Conservation (phyloP, 2,888 invertebrate genomes). For the Caenorhabditis doughertyi region DNA sequence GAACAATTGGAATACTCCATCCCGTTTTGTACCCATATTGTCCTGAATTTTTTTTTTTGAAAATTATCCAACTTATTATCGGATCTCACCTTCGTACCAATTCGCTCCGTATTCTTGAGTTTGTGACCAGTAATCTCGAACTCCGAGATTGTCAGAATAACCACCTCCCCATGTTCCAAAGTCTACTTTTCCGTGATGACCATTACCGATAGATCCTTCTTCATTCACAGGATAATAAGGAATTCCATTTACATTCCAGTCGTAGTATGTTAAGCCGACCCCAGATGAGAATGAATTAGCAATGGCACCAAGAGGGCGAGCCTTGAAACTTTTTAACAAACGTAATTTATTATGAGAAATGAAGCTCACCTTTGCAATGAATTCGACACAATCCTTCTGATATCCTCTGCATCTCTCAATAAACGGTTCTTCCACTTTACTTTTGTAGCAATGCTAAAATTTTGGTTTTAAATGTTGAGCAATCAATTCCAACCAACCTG, state of each 20-base stretch:
- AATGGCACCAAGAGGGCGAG: conserved; percentile 74
- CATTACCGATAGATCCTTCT: conserved; percentile 77
- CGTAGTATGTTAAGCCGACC: conserved; percentile 76
- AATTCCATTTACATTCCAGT: conserved; percentile 78
- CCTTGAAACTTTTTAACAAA: neutral
- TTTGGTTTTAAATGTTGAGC: too few species aligned
- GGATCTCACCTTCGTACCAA: conserved; percentile 76
- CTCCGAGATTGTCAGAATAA: conserved; percentile 76
- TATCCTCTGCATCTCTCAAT: conserved; percentile 76
- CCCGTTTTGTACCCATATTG: conserved; percentile 77
- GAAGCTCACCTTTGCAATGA: conserved; percentile 54
- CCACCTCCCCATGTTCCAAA: conserved; percentile 79
- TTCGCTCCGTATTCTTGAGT: conserved; percentile 76
- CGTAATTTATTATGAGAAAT: neutral
- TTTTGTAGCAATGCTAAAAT: conserved; percentile 75
- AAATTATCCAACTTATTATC: neutral
- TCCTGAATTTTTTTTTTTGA: conserved; percentile 61
- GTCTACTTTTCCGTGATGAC: conserved; percentile 79
- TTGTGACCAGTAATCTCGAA: conserved; percentile 77
- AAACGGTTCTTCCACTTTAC: conserved; percentile 71
- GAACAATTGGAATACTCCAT: conserved; percentile 78
- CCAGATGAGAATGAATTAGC: conserved; percentile 78
- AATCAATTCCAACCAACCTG: too few species aligned
- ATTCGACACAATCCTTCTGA: conserved; percentile 71
- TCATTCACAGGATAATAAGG: conserved; percentile 79